Evolutionary conservation across 2,797 vertebrate genomes (phyloP), one percentile per base, ranked within the genome.

Genomic region (Anabas testudineus): DNA sequence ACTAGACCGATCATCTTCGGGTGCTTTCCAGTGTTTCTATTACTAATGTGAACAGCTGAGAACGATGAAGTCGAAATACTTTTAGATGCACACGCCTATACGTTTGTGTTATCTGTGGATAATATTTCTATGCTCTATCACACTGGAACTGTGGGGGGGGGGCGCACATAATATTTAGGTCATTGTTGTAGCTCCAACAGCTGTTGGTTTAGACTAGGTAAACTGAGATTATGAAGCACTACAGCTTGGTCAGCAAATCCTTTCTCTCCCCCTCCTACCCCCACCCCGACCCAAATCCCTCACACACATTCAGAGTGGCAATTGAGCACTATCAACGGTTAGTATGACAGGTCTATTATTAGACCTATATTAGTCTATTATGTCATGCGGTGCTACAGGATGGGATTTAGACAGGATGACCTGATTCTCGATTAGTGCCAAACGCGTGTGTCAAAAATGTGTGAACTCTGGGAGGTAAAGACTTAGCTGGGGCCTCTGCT

Each of bases 111-210:
- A 24, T 24, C 24, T 24, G 4, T 24, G 24, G 24, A 24, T 24
- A 24, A n/a, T 32, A 32, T 36, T 10, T 13, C 10, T 12, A 12
- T 36, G 34, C 34, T 36, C 34, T 30, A 30, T 30, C 28, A 30
- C 28, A 30, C 28, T 30, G 28, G 28, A 30, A 30, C 28, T 30
- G 28, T 30, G 28, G 51, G 36, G 14, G 3, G 28, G 12, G 12
- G 71, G 79, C 75, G 85, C 66, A 67, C 59, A 68, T 80, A 36
- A 90, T 88, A 91, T 93, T 90, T 73, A 90, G 90, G 91, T 87
- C 91, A 90, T 69, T 2, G 1, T 57, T 69, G 62, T 72, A 71
- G 72, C 76, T 87, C 67, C 81, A 80, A 86, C 87, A 90, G 82
- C 83, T 86, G 86, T 67, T 85, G 81, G 83, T 61, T 87, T 63